These are phyloP conservation scores for Musca domestica DNA, from an alignment of 1,140 invertebrate genomes.

Conservation along the genomic window DNA sequence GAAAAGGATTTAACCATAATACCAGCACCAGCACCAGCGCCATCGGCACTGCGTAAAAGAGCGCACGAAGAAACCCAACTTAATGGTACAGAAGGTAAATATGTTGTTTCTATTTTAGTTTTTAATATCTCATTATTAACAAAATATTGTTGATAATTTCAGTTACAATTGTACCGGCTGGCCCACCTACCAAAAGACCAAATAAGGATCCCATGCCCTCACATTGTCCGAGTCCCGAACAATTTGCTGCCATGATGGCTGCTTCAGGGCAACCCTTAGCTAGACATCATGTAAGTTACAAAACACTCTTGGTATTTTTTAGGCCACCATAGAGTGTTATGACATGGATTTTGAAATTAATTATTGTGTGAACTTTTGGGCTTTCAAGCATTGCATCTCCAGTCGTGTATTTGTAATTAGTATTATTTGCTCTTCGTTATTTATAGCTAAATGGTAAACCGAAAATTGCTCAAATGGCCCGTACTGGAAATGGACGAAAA, in stretches of 20 bases:
- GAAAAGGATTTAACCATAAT: conserved; percentile 59
- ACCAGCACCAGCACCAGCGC: conserved; percentile 45
- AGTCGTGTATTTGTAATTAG: too few species aligned
- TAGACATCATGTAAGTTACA: conserved; percentile 61
- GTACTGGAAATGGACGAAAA: conserved; percentile 66
- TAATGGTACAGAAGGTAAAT: conserved; percentile 68
- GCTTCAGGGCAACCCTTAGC: conserved; percentile 63
- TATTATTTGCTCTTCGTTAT: too few species aligned
- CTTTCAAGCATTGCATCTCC: too few species aligned
- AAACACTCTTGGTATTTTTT: background rate
- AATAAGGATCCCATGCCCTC: conserved; percentile 70
- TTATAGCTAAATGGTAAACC: conserved; percentile 68
- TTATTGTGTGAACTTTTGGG: too few species aligned
- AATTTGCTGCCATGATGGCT: conserved; percentile 66
- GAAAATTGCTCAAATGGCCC: conserved; percentile 68
- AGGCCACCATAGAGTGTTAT: too few species aligned
- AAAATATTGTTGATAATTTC: conserved; percentile 27
- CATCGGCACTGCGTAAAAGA: conserved; percentile 65
- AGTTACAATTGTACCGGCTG: conserved; percentile 57
- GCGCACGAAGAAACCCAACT: conserved; percentile 68
- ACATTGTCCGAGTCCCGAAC: conserved; percentile 64
- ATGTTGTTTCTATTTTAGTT: background rate
- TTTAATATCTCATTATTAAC: background rate
- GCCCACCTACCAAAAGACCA: conserved; percentile 65
- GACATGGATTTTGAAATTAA: too few species aligned